Percentiles rank a stretch among this genome's conserved stretches.
These are phyloP conservation scores for Melanogrammus aeglefinus DNA, from an alignment of 2,797 vertebrate species.

Conservation along the genomic window DNA sequence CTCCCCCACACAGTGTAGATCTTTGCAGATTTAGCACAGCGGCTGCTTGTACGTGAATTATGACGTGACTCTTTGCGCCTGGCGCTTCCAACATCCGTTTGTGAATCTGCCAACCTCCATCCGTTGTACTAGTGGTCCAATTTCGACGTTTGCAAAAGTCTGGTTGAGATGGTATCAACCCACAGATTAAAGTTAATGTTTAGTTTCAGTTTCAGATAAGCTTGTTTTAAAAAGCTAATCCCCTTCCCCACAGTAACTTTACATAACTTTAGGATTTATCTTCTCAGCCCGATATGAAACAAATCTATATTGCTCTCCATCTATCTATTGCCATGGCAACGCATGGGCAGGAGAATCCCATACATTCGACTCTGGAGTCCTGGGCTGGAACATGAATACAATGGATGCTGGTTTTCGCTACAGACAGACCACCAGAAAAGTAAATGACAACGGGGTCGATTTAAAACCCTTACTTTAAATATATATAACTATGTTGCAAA, in stretches of 20 bases:
- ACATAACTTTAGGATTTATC: conserved; percentile 46
- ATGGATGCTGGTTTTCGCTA: conserved; percentile 46
- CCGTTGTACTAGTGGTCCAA: neutral
- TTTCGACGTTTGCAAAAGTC: neutral
- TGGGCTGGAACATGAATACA: conserved; percentile 52
- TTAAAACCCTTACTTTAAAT: conserved; percentile 40
- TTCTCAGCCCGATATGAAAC: conserved; percentile 32
- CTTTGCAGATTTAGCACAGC: neutral
- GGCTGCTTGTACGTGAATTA: neutral
- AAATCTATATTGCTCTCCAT: conserved; percentile 32
- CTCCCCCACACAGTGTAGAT: neutral
- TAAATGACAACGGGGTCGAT: conserved; percentile 33
- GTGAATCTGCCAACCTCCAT: neutral
- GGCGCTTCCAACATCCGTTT: neutral
- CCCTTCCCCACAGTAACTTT: conserved; percentile 47
- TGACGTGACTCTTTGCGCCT: no score
- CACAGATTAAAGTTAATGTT: neutral
- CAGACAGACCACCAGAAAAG: conserved; percentile 37
- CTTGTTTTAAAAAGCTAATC: conserved; percentile 30
- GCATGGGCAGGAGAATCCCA: conserved; percentile 30
- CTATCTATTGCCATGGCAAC: conserved; percentile 14
- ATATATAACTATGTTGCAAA: conserved; percentile 53
- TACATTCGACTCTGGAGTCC: conserved; percentile 37
- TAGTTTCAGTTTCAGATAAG: neutral
- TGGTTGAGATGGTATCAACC: neutral